Base-by-base conservation (phyloP, 1,140 invertebrate species). In the Bathynomus jamesi region DNA sequence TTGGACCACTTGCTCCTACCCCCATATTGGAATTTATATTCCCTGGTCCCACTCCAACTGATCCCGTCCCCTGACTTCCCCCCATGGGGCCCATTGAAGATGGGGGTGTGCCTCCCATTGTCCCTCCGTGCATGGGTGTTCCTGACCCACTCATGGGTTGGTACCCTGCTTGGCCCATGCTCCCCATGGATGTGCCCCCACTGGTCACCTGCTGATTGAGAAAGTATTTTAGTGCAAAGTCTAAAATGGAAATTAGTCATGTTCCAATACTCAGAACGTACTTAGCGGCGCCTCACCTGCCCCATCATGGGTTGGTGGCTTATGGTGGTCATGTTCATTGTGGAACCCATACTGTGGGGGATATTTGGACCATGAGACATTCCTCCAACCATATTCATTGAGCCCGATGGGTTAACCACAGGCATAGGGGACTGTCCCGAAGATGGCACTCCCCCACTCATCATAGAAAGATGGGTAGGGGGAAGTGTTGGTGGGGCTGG, bases 1-100 rank as follows among this genome's bases (percentile, higher is more conserved):
- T 69, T 85, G 85, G 83, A 87, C 82, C 82, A 17, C 75, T 78
- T 21, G 78, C 81, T 64, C 79, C 81, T 73, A 78, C 78, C 30
- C 76, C 79, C 61, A 74, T 71, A 67, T 79, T 70, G 60, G 70
- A 72, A 73, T 72, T 65, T 65, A 68, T 40, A 76, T 73, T 67
- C 72, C 71, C 69, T 69, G 67, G 69, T 65, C 70, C 72, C 69
- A 62, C 61, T 11, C 71, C 72, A 27, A 67, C 62, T 61, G 63
- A 17, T 28, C 60, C 65, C 62, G 70, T 69, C 67, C n/a, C 70
- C 27, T 46, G 46, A 24, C 27, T 28, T 67, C 69, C 70, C 69
- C 72, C 70, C 70, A 69, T 69, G 67, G 69, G 72, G 65, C 69
- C 70, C 68, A 74, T 74, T 53, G 72, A 53, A 10, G 72, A 30